phyloP scores from a whole-genome alignment of 2,113 vertebrate genomes.

The Sinocyclocheilus grahami region DNA sequence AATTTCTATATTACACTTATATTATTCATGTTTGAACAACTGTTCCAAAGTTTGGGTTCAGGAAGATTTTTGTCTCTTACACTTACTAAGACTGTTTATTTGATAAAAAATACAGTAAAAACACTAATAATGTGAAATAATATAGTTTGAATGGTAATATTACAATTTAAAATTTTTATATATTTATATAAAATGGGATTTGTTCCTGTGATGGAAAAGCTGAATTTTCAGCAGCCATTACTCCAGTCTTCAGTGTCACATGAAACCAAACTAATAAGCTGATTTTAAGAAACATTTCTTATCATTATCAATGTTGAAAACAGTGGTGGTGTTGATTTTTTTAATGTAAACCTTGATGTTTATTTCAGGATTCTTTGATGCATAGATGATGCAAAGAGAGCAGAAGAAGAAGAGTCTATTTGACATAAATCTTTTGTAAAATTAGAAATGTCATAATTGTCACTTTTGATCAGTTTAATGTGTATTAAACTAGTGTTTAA shows the following conservation, averaged over 20 bases:
- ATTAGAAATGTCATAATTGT: not conserved
- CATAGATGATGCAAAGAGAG: not conserved
- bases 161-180: no score
- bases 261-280: not conserved
- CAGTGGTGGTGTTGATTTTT: not conserved
- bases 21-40: not conserved
- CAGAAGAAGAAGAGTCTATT: not conserved
- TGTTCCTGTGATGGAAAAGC: no score
- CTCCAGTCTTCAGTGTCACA: not conserved
- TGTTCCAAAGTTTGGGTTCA: not conserved
- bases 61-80: not conserved
- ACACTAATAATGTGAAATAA: no score
- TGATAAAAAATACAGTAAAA: no score
- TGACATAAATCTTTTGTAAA: not conserved
- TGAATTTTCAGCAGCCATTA: no score
- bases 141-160: no score
- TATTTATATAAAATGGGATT: no score
- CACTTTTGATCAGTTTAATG: not conserved
- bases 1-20: not conserved
- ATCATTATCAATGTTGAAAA: not conserved
- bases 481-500: not conserved
- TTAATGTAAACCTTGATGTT: not conserved
- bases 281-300: not conserved
- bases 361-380: not conserved
- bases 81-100: no score